phyloP scores from a whole-genome alignment of 2,797 vertebrate genomes.

The Phyllotis vaccarum region DNA sequence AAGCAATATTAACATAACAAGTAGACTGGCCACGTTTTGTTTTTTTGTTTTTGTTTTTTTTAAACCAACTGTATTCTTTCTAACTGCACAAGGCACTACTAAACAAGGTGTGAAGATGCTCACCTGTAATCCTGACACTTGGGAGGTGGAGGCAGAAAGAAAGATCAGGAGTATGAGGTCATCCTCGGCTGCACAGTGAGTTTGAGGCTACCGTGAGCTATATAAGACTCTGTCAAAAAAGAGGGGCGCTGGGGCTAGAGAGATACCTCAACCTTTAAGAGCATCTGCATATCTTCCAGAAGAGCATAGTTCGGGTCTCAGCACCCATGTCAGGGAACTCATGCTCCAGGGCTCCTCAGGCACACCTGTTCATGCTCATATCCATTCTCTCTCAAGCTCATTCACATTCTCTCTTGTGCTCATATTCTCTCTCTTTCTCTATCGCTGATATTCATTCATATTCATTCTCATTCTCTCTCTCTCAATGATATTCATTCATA shows the following conservation, averaged over 20 bases:
- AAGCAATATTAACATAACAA: not conserved
- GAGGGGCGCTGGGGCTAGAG: fast-evolving
- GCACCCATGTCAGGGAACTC: not conserved
- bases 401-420: too few relatives aligned
- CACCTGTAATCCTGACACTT: not conserved
- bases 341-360: not conserved
- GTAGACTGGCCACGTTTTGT: not conserved
- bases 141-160: not conserved
- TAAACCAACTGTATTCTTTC: not conserved
- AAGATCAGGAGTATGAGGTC: not conserved
- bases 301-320: not conserved
- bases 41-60: too few relatives aligned
- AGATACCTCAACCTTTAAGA: not conserved
- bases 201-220: not conserved
- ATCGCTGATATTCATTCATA: too few relatives aligned
- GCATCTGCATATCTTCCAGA: not conserved
- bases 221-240: not conserved
- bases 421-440: too few relatives aligned
- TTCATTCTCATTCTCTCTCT: too few relatives aligned
- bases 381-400: too few relatives aligned
- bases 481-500: too few relatives aligned
- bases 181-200: not conserved
- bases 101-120: not conserved
- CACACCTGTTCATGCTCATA: not conserved
- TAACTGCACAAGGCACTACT: not conserved